These are phyloP conservation scores for Lepidocyrtoides sp. DNA, from an alignment of 2,888 invertebrate genomes.

Conservation along the genomic window DNA sequence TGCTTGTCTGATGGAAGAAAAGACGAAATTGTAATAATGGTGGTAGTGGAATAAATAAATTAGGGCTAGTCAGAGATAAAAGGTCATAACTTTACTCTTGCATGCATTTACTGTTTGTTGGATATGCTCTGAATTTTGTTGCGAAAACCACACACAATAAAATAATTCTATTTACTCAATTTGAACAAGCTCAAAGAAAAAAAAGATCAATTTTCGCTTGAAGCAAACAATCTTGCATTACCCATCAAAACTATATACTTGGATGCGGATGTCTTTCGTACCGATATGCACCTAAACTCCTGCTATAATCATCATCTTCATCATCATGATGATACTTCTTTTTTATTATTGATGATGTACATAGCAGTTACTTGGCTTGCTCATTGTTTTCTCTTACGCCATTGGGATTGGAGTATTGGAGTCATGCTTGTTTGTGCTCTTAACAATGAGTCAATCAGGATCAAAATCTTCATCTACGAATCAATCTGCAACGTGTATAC, in stretches of 20 bases:
- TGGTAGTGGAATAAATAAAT: conserved; percentile 1
- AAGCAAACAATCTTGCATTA: conserved; percentile 18
- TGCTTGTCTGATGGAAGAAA: conserved; percentile 13
- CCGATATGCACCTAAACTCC: background rate
- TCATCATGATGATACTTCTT: background rate
- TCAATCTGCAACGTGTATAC: background rate
- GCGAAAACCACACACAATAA: conserved; percentile 17
- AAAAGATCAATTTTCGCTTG: background rate
- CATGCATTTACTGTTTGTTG: background rate
- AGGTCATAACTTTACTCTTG: background rate
- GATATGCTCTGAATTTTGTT: background rate
- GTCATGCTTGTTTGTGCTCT: background rate
- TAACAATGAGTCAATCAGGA: conserved; percentile 78
- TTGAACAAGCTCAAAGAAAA: background rate
- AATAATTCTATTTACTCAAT: background rate
- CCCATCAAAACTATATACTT: background rate
- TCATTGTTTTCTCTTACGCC: background rate
- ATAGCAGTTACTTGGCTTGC: background rate
- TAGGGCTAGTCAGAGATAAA: background rate
- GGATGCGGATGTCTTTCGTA: background rate
- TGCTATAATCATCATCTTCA: background rate
- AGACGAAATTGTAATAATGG: background rate
- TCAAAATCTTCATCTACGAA: conserved; percentile 39
- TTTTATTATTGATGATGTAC: conserved; percentile 1
- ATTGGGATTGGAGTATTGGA: conserved; percentile 13